Base-by-base conservation (phyloP, 1,140 invertebrate genomes). In the Himalopsyche phryganea region DNA sequence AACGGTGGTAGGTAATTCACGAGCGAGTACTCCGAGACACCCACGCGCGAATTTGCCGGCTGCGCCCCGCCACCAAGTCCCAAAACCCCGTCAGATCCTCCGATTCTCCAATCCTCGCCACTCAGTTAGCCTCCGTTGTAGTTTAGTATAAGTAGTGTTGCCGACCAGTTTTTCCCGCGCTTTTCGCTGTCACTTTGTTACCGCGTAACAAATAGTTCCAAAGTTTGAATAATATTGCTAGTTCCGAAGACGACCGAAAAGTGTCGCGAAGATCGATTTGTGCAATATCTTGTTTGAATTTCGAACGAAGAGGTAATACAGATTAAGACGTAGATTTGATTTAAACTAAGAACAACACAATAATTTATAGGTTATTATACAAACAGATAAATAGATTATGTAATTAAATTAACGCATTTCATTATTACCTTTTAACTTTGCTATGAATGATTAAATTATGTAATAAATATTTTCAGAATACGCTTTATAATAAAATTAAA, bases 111-210 rank as follows among this genome's bases (percentile, higher is more conserved):
- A n/a, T 40, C 38, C 17, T 51, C 19, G 40, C 32, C 38, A 36
- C 19, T 42, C 50, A 51, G 50, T 51, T 41, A 40, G 36, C 38
- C 50, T 51, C 50, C 18, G 50, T 23, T 40, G 36, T 51, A 51
- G 50, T 51, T 42, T 51, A 51, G 50, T 28, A 51, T 28, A 20
- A 51, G 50, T 51, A 51, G 50, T 51, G 50, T 40, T 13, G 9
- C 23, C 20, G 50, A 28, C 50, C 23, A 28, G 36, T 36, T 51
- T 51, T 51, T 51, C 50, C 36, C 38, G 50, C 32, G 1, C 35
- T 50, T 50, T 20, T 51, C 41, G 36, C 50, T 51, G 50, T 51
- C 50, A 51, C 50, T 36, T 9, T 28, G 18, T 42, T 51, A 50
- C 47, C 11, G n/a, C 38, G 20, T n/a, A 32, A 13, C 13, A 15